A percentile compares a stretch with the other conserved stretches of the same genome.
These are phyloP conservation scores for Stegana nigrithorax DNA, from an alignment of 2,888 invertebrate genomes.

Conservation along the genomic window DNA sequence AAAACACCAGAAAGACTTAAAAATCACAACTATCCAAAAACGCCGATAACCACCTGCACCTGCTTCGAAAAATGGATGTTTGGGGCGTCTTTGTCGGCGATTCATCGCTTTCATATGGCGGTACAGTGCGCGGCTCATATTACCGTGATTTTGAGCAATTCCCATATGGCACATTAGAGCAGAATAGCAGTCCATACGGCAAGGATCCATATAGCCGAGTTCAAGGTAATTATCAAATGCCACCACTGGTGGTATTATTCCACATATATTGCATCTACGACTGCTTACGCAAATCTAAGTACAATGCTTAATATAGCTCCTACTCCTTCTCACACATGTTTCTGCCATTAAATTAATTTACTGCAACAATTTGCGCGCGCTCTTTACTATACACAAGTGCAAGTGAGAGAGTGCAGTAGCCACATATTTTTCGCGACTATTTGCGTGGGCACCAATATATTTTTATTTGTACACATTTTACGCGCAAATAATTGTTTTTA, in stretches of 20 bases:
- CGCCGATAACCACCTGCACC: conserved; percentile 25
- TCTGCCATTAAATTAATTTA: neutral
- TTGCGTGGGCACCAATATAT: too few species aligned
- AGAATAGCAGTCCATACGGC: conserved; percentile 46
- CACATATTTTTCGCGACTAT: too few species aligned
- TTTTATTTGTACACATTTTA: too few species aligned
- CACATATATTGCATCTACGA: too few species aligned
- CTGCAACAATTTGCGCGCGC: too few species aligned
- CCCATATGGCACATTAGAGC: conserved; percentile 66
- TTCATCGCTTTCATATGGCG: conserved; percentile 69
- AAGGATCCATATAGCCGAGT: conserved; percentile 67
- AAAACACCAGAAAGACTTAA: neutral
- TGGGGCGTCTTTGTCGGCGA: conserved; percentile 71
- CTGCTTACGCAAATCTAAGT: neutral
- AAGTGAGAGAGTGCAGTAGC: too few species aligned
- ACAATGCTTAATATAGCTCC: neutral
- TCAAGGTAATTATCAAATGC: too few species aligned
- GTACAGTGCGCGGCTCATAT: conserved; percentile 68
- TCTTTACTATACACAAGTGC: too few species aligned
- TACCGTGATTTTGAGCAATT: conserved; percentile 72
- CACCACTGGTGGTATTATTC: too few species aligned
- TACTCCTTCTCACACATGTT: neutral
- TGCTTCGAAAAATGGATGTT: conserved; percentile 48
- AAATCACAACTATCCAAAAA: conserved; percentile 18
- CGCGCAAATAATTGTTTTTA: too few species aligned